Conservation (phyloP, 1,140 invertebrate genomes). For the Armadillidium nasatum region DNA sequence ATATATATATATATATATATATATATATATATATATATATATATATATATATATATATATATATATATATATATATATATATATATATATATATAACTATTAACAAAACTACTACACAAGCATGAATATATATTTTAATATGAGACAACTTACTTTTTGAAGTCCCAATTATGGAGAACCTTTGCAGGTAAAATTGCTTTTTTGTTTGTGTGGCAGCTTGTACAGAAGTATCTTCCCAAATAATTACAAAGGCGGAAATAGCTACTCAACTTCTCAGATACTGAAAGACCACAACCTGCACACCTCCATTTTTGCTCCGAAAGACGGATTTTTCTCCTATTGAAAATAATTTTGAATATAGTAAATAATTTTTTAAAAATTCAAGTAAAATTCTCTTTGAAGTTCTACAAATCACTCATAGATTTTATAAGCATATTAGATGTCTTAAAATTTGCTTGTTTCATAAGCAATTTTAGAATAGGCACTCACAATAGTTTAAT, state of each 20-base stretch:
- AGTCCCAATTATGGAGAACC: slow-evolving; percentile 70
- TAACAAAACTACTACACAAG: background rate
- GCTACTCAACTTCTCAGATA: slow-evolving; percentile 64
- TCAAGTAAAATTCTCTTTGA: too few relatives aligned
- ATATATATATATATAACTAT: too few relatives aligned
- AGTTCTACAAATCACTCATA: too few relatives aligned
- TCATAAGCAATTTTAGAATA: too few relatives aligned
- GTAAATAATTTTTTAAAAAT: too few relatives aligned
- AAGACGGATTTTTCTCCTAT: slow-evolving; percentile 61
- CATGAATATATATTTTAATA: background rate
- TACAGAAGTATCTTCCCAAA: slow-evolving; percentile 81
- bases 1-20: too few relatives aligned
- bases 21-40: too few relatives aligned
- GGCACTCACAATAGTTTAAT: too few relatives aligned
- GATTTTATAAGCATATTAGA: too few relatives aligned
- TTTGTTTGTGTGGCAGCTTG: slow-evolving; percentile 77
- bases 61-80: too few relatives aligned
- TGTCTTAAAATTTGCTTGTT: too few relatives aligned
- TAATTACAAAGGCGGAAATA: slow-evolving; percentile 78
- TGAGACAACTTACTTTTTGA: slow-evolving; percentile 55
- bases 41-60: too few relatives aligned
- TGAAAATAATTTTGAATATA: slow-evolving; percentile 45
- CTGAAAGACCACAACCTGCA: slow-evolving; percentile 78
- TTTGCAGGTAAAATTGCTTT: slow-evolving; percentile 69
- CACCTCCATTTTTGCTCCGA: slow-evolving; percentile 75